phyloP scores from a whole-genome alignment of 2,113 vertebrate genomes.

The Dipodomys spectabilis region DNA sequence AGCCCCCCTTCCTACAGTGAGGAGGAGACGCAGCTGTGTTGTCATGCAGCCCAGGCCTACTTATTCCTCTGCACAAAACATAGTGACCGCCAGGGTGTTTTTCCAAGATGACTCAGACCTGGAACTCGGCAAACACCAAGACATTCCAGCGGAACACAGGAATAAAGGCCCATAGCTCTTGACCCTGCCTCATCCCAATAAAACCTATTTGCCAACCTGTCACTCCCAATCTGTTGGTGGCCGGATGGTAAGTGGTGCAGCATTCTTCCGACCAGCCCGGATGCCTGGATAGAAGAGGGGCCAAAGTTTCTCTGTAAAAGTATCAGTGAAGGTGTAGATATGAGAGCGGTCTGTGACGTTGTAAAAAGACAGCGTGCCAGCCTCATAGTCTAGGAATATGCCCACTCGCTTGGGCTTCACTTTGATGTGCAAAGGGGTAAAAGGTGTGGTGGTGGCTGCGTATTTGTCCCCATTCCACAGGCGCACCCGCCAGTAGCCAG shows the following conservation, averaged over 20 bases:
- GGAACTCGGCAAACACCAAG: slow-evolving; percentile 64
- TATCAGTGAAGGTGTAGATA: slow-evolving; percentile 91
- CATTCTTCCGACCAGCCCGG: slow-evolving; percentile 83
- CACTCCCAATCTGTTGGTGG: slow-evolving; percentile 84
- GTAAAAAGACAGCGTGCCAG: slow-evolving; percentile 93
- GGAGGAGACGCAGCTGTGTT: slow-evolving; percentile 29
- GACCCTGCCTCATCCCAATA: slow-evolving; percentile 63
- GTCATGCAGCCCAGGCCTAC: slow-evolving; percentile 56
- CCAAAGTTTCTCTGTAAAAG: slow-evolving; percentile 91
- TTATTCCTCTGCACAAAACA: slow-evolving; percentile 43
- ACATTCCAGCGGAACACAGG: slow-evolving; percentile 78
- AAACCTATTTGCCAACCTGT: slow-evolving; percentile 9
- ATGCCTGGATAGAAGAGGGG: slow-evolving; percentile 89
- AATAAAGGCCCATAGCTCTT: slow-evolving; percentile 60
- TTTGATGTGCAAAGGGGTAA: slow-evolving; percentile 83
- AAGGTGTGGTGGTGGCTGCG: slow-evolving; percentile 87
- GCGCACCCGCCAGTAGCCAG: slow-evolving; percentile 83
- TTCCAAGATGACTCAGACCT: slow-evolving; percentile 59
- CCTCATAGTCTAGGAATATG: slow-evolving; percentile 92
- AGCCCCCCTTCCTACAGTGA: neutral
- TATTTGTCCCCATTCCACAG: slow-evolving; percentile 87
- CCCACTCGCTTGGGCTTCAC: slow-evolving; percentile 88
- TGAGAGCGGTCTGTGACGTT: slow-evolving; percentile 91
- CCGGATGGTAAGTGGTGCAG: slow-evolving; percentile 82
- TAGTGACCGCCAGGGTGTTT: slow-evolving; percentile 35